These are phyloP conservation scores for Diploscapter pachys DNA, from an alignment of 1,140 invertebrate species.

Conservation along the genomic window DNA sequence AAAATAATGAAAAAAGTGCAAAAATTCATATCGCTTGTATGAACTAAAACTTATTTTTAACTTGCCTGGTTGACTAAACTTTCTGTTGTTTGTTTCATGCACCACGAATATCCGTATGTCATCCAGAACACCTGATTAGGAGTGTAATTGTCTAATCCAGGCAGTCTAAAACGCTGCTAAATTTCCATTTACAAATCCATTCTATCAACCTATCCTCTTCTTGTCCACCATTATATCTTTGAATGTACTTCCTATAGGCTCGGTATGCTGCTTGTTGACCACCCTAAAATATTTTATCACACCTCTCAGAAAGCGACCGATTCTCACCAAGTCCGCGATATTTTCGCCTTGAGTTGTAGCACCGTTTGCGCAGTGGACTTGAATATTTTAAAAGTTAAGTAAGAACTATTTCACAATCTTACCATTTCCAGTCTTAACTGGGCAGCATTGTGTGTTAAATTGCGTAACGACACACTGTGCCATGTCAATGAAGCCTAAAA, in stretches of 20 bases:
- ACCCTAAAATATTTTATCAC: not conserved
- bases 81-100: conserved; percentile 41
- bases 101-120: conserved; percentile 49
- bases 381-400: no score
- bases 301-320: not conserved
- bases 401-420: no score
- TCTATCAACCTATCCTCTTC: conserved; percentile 22
- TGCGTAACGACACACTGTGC: conserved; percentile 48
- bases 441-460: conserved; percentile 45
- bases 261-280: conserved; percentile 46
- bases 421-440: conserved; percentile 40
- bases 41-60: no score
- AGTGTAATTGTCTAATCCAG: conserved; percentile 42
- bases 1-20: no score
- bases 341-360: conserved; percentile 51
- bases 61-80: conserved; percentile 22
- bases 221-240: conserved; percentile 9
- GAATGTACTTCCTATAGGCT: conserved; percentile 42
- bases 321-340: conserved; percentile 46
- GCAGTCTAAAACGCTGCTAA: conserved; percentile 24
- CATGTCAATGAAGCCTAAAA: conserved; percentile 43
- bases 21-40: no score
- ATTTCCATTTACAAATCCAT: not conserved
- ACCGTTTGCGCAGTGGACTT: conserved; percentile 44
- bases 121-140: conserved; percentile 54